Conservation (phyloP, 2,113 vertebrate genomes). For the Zosterops hypoxanthus region DNA sequence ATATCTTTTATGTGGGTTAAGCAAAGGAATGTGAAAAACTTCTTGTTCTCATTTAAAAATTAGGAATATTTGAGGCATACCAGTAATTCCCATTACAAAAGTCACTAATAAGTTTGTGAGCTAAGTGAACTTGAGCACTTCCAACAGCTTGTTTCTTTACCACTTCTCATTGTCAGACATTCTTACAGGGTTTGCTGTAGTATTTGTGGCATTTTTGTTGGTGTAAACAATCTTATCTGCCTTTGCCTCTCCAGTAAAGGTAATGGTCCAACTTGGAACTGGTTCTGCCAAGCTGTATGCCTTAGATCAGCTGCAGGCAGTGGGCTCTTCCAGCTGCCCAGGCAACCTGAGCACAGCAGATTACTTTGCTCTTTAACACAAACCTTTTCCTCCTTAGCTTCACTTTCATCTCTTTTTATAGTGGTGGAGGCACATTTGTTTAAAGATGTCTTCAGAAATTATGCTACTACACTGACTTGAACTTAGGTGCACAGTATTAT, state of each 20-base stretch:
- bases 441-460: neutral
- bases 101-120: neutral
- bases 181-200: neutral
- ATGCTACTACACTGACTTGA: neutral
- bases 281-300: neutral
- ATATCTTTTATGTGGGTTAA: slow-evolving; percentile 59
- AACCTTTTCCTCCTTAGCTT: neutral
- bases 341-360: neutral
- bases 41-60: slow-evolving; percentile 43
- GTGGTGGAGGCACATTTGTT: neutral
- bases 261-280: neutral
- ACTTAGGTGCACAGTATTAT: neutral
- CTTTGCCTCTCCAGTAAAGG: neutral
- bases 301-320: neutral
- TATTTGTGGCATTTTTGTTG: neutral
- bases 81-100: slow-evolving; percentile 14
- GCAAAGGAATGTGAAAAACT: slow-evolving; percentile 42
- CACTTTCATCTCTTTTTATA: neutral
- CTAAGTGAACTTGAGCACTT: neutral
- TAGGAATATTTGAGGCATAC: slow-evolving; percentile 6
- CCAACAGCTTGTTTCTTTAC: neutral
- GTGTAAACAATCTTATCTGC: neutral
- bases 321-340: neutral
- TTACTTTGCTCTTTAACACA: neutral
- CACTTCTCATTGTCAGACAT: neutral